Evolutionary conservation across 1,140 invertebrate species (phyloP).

Genomic region (Trichomalopsis sarcophagae): DNA sequence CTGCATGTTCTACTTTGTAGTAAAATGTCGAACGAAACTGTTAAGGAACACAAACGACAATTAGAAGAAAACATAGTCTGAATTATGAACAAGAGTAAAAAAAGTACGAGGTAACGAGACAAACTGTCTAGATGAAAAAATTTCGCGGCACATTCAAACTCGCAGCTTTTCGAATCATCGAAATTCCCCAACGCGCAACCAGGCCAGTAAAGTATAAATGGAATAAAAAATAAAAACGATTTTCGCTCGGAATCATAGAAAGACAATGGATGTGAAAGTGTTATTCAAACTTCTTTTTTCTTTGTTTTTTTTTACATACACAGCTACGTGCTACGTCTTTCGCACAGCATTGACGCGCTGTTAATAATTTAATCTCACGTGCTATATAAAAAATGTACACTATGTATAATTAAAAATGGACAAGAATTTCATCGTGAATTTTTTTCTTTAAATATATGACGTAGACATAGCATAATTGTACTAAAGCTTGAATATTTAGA

Average conservation of each 20-base stretch:
- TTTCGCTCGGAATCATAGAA: conserved; percentile 46
- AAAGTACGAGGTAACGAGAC: conserved; percentile 47
- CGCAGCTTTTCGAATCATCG: conserved; percentile 42
- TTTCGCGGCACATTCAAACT: conserved; percentile 50
- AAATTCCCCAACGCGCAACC: conserved; percentile 49
- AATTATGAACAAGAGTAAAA: neutral
- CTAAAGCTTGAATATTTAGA: conserved; percentile 47
- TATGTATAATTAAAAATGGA: conserved; percentile 75
- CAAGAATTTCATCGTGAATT: conserved; percentile 61
- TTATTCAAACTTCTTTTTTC: conserved; percentile 49
- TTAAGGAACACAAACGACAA: conserved; percentile 29
- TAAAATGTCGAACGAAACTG: neutral
- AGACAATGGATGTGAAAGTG: conserved; percentile 46
- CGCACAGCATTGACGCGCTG: conserved; percentile 51
- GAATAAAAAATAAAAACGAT: conserved; percentile 43
- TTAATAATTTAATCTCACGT: conserved; percentile 67
- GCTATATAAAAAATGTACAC: conserved; percentile 76
- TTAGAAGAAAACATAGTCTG: conserved; percentile 15
- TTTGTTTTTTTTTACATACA: conserved; percentile 60
- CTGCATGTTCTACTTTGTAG: neutral
- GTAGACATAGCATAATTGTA: conserved; percentile 54
- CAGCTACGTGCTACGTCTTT: conserved; percentile 53
- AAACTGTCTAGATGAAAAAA: neutral
- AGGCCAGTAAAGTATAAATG: conserved; percentile 52
- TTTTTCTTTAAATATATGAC: conserved; percentile 62